Percentiles rank a stretch among this genome's conserved stretches.
These are phyloP conservation scores for Drosophila ochracea DNA, from an alignment of 2,888 invertebrate species.

Conservation along the genomic window DNA sequence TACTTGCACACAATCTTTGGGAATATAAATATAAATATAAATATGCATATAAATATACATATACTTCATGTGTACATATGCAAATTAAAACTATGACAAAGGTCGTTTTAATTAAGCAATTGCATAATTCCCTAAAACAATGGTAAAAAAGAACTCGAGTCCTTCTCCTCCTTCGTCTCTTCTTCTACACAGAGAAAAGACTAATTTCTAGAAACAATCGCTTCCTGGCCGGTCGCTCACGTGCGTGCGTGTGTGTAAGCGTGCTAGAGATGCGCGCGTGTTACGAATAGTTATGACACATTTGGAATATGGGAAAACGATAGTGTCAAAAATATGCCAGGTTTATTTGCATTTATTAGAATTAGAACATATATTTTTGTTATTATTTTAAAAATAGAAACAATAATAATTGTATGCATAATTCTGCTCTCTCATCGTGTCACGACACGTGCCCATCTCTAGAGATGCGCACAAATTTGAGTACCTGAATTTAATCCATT, in stretches of 20 bases:
- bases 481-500: slow-evolving; percentile 76
- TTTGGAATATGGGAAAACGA: neutral
- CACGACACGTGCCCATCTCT: slow-evolving; percentile 1
- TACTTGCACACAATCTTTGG: slow-evolving; percentile 34
- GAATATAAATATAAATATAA: slow-evolving; percentile 6
- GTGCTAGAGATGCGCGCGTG: neutral
- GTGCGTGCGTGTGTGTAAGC: slow-evolving; percentile 25
- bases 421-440: neutral
- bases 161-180: neutral
- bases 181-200: slow-evolving; percentile 3
- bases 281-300: neutral
- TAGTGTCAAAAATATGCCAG: neutral
- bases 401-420: no score
- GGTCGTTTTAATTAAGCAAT: slow-evolving; percentile 72
- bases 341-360: neutral
- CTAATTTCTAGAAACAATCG: slow-evolving; percentile 11
- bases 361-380: no score
- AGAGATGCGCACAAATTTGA: slow-evolving; percentile 40
- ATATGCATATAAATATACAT: neutral
- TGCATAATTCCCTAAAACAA: slow-evolving; percentile 32
- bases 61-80: slow-evolving; percentile 10
- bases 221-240: slow-evolving; percentile 4
- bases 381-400: no score
- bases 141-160: slow-evolving; percentile 25
- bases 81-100: slow-evolving; percentile 49